phyloP scores from a whole-genome alignment of 2,888 invertebrate genomes.

The Eupeodes latifasciatus region DNA sequence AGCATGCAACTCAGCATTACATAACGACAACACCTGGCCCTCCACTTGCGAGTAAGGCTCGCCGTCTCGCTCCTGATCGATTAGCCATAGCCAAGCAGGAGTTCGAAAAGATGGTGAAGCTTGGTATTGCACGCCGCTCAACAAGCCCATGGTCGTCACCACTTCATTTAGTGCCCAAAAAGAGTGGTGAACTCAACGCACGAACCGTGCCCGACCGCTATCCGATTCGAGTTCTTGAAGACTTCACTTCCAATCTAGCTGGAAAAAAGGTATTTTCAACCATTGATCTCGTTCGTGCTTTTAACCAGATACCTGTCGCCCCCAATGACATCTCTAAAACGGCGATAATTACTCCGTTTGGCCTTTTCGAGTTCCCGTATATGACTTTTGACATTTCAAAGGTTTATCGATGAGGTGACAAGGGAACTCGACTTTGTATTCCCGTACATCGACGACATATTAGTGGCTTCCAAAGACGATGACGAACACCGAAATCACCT shows the following conservation, averaged over 20 bases:
- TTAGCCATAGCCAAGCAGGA: conserved; percentile 22
- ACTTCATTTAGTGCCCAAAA: too few species aligned
- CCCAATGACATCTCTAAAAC: neutral
- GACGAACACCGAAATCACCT: too few species aligned
- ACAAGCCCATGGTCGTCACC: conserved; percentile 28
- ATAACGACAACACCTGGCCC: conserved; percentile 35
- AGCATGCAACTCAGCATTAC: conserved; percentile 25
- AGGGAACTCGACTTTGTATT: too few species aligned
- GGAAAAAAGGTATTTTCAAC: conserved; percentile 69
- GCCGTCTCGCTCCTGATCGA: conserved; percentile 49
- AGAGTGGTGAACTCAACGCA: conserved; percentile 56
- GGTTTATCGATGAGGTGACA: neutral
- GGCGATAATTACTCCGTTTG: neutral
- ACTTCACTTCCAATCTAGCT: conserved; percentile 65
- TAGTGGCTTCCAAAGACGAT: too few species aligned
- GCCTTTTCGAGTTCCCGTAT: neutral
- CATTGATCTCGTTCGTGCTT: conserved; percentile 51
- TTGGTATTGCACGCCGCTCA: conserved; percentile 38
- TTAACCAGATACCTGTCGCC: conserved; percentile 66
- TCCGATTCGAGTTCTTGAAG: conserved; percentile 77
- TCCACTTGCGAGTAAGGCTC: conserved; percentile 33
- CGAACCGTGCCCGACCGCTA: conserved; percentile 80
- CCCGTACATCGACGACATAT: too few species aligned
- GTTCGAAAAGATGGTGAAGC: conserved; percentile 47
- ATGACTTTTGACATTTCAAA: conserved; percentile 14